These are phyloP conservation scores for Oncorhynchus keta DNA, from an alignment of 2,113 vertebrate genomes.

Conservation along the genomic window DNA sequence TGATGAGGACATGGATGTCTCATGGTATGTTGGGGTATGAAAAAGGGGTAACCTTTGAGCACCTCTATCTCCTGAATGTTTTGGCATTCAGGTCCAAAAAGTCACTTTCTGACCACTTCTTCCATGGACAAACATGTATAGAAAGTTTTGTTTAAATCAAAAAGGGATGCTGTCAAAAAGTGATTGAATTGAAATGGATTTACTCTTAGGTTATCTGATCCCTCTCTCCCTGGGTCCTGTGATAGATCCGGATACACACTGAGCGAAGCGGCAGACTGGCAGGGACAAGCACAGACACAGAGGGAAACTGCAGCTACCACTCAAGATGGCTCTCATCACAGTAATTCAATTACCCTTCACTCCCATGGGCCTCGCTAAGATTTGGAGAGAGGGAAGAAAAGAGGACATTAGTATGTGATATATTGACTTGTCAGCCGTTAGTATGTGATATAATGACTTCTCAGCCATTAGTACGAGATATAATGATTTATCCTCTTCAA, in stretches of 20 bases:
- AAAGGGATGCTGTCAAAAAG: too few species aligned
- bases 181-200: too few species aligned
- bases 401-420: slow-evolving; percentile 17
- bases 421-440: too few species aligned
- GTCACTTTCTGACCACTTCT: too few species aligned
- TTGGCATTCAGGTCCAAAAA: too few species aligned
- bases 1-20: too few species aligned
- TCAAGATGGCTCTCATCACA: slow-evolving; percentile 16
- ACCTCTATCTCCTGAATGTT: too few species aligned
- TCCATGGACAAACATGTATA: too few species aligned
- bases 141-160: too few species aligned
- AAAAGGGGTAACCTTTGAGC: too few species aligned
- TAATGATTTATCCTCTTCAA: not conserved
- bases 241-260: slow-evolving; percentile 17
- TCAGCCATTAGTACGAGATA: slow-evolving; percentile 3
- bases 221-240: not conserved
- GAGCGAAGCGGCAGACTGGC: slow-evolving; percentile 9
- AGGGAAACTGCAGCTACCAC: not conserved
- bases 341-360: slow-evolving; percentile 79
- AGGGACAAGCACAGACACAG: slow-evolving; percentile 15
- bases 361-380: slow-evolving; percentile 81
- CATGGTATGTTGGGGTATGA: too few species aligned
- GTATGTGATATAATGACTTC: not conserved
- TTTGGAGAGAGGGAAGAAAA: slow-evolving; percentile 46
- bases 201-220: not conserved